Percentiles rank a stretch among this genome's conserved stretches.
phyloP scores from a whole-genome alignment of 2,113 vertebrate genomes.

The Cercocebus atys region DNA sequence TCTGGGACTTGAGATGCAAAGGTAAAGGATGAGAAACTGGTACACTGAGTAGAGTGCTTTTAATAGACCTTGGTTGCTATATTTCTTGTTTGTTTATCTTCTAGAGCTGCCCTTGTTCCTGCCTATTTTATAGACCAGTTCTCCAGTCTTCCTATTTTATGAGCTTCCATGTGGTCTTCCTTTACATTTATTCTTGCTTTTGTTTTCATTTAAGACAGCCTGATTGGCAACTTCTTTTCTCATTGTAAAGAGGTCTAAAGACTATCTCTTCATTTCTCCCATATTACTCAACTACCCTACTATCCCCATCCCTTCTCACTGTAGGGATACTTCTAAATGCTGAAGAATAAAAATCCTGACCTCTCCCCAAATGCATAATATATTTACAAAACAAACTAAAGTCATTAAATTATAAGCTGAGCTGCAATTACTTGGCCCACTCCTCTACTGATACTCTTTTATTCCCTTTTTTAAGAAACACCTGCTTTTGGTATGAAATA shows the following conservation, averaged over 20 bases:
- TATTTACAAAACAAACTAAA: neutral
- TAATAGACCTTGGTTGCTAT: neutral
- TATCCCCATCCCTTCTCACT: neutral
- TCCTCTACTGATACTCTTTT: neutral
- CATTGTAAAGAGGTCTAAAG: neutral
- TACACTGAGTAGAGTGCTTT: neutral
- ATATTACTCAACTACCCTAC: neutral
- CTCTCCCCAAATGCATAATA: neutral
- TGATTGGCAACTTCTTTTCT: neutral
- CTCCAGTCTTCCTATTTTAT: neutral
- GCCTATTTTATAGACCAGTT: neutral
- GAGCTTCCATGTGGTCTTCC: neutral
- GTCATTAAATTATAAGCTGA: neutral
- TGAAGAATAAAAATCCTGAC: neutral
- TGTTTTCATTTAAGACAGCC: neutral
- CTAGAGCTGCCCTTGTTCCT: neutral
- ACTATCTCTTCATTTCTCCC: neutral
- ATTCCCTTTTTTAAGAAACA: neutral
- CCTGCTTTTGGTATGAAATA: neutral
- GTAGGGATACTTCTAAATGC: neutral
- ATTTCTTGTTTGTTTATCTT: neutral
- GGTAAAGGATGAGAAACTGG: neutral
- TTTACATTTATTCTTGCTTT: neutral
- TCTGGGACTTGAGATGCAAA: neutral
- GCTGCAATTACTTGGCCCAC: neutral